These are phyloP conservation scores for Eudasyphora cyanicolor DNA, from an alignment of 2,888 invertebrate genomes.

Conservation along the genomic window DNA sequence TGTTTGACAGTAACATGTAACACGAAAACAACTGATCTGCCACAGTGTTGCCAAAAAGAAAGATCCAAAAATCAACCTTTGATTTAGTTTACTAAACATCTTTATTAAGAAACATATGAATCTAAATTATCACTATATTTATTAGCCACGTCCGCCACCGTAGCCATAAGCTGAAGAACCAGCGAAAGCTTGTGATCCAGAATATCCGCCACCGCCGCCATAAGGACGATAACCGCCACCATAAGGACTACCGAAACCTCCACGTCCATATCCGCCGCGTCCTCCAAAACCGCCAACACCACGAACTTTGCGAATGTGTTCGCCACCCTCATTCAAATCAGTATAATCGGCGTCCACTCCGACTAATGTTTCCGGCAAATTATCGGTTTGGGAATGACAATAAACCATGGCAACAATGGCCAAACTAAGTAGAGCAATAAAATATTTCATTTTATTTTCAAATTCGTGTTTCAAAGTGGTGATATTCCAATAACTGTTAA, in stretches of 20 bases:
- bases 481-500: background rate
- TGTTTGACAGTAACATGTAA: too few species aligned
- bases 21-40: too few species aligned
- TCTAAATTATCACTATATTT: too few species aligned
- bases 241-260: background rate
- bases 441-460: background rate
- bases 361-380: background rate
- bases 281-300: background rate
- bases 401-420: background rate
- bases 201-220: background rate
- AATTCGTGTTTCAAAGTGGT: too few species aligned
- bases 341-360: background rate
- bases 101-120: too few species aligned
- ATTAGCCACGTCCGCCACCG: too few species aligned
- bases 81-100: too few species aligned
- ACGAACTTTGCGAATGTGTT: background rate
- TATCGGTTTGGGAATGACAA: background rate
- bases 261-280: background rate
- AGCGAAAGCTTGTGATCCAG: background rate
- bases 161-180: too few species aligned
- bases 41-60: too few species aligned
- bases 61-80: too few species aligned
- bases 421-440: background rate
- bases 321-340: background rate
- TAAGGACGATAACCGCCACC: conserved; percentile 34